Evolutionary conservation across 2,797 vertebrate genomes (phyloP).

Genomic region (Spheniscus humboldti): DNA sequence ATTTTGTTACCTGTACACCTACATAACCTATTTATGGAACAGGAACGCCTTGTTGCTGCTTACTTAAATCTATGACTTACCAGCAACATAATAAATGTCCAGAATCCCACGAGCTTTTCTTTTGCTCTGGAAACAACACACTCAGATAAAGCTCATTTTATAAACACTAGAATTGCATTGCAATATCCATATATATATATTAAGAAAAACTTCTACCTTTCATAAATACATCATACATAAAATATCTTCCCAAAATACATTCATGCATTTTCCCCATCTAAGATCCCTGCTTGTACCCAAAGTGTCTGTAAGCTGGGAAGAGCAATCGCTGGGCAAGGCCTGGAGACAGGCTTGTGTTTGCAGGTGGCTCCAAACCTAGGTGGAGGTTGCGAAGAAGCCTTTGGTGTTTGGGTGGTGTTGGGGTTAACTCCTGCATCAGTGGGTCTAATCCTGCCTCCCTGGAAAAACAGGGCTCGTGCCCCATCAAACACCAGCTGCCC

Average conservation of each 20-base stretch:
- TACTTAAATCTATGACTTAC: background rate
- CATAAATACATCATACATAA: constrained; percentile 42
- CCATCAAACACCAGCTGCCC: background rate
- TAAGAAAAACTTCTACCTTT: background rate
- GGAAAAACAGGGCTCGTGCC: background rate
- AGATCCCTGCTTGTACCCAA: background rate
- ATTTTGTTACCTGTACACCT: background rate
- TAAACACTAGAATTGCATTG: background rate
- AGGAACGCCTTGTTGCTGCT: background rate
- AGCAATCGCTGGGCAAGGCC: background rate
- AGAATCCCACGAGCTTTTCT: background rate
- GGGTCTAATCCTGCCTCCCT: background rate
- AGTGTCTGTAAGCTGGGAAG: background rate
- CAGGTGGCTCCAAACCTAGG: background rate
- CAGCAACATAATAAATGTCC: background rate
- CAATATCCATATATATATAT: background rate
- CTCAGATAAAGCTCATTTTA: constrained; percentile 19
- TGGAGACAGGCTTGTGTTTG: background rate
- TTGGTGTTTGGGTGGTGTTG: background rate
- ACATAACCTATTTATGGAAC: background rate
- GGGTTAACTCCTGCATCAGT: background rate
- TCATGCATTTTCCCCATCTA: background rate
- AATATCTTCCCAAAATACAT: constrained; percentile 32
- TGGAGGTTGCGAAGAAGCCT: background rate
- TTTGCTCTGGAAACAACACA: background rate